Conservation (phyloP, 2,888 invertebrate genomes). For the Drymonia ruficornis region DNA sequence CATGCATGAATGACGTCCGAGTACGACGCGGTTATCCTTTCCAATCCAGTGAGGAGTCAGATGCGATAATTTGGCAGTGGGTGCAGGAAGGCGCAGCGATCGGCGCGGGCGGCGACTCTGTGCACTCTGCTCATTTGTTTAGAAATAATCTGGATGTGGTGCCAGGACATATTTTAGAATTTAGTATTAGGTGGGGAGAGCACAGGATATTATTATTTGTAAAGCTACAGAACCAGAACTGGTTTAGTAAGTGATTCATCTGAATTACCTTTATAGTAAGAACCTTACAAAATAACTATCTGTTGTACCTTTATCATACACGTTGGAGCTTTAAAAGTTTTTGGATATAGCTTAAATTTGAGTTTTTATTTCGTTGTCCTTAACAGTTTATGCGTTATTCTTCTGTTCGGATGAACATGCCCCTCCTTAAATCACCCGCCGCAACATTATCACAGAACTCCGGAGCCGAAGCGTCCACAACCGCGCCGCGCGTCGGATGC, state of each 20-base stretch:
- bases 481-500: neutral
- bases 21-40: neutral
- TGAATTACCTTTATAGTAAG: too few species aligned
- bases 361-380: too few species aligned
- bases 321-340: too few species aligned
- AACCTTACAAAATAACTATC: too few species aligned
- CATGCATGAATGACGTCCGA: constrained; percentile 1
- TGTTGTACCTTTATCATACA: too few species aligned
- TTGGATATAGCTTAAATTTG: too few species aligned
- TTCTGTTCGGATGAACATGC: too few species aligned
- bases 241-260: neutral
- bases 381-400: too few species aligned
- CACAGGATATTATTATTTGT: neutral
- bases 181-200: too few species aligned
- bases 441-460: neutral
- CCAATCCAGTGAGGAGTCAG: neutral
- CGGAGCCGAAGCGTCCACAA: neutral
- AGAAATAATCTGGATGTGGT: constrained; percentile 55
- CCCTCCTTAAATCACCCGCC: too few species aligned
- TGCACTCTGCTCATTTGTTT: constrained; percentile 59
- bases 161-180: constrained; percentile 8
- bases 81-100: constrained; percentile 56
- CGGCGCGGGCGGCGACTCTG: constrained; percentile 30
- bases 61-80: constrained; percentile 28
- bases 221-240: neutral